Conservation (phyloP, 1,140 invertebrate species). For the Cotesia chilonis region DNA sequence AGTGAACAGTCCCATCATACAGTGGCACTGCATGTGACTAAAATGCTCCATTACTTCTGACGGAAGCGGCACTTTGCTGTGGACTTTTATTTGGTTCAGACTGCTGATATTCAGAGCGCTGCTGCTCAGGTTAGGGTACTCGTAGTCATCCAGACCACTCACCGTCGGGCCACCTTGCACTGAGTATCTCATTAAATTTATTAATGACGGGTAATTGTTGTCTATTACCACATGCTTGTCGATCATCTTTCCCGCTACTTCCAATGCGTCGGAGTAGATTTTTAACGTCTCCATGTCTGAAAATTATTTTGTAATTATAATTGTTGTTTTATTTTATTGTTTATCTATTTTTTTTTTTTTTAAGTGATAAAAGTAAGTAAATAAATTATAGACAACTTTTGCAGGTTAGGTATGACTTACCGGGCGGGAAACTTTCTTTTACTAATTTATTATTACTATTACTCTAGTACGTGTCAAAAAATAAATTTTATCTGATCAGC, state of each 20-base stretch:
- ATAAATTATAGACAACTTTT: too few relatives aligned
- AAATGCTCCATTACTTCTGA: conserved; percentile 94
- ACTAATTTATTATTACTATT: too few relatives aligned
- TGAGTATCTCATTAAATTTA: conserved; percentile 66
- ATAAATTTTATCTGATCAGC: too few relatives aligned
- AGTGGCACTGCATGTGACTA: conserved; percentile 91
- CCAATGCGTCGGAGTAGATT: conserved; percentile 72
- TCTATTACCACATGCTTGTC: conserved; percentile 77
- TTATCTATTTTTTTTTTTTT: too few relatives aligned
- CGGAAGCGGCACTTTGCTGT: conserved; percentile 87
- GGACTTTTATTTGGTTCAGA: conserved; percentile 80
- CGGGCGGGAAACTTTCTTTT: too few relatives aligned
- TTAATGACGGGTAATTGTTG: conserved; percentile 75
- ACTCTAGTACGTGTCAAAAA: too few relatives aligned
- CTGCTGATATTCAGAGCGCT: conserved; percentile 72
- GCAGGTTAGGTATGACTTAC: conserved; percentile 13
- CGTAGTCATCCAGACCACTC: conserved; percentile 88
- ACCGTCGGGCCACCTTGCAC: conserved; percentile 73
- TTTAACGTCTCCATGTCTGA: conserved; percentile 64
- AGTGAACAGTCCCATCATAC: conserved; percentile 95
- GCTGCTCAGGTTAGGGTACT: conserved; percentile 83
- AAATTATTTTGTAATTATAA: background rate
- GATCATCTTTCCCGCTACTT: conserved; percentile 76
- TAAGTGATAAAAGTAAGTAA: too few relatives aligned
- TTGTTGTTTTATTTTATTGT: too few relatives aligned